A percentile compares a stretch with the other conserved stretches of the same genome.
These are phyloP conservation scores for Antheraea yamamai DNA, from an alignment of 2,888 invertebrate species.

Conservation along the genomic window DNA sequence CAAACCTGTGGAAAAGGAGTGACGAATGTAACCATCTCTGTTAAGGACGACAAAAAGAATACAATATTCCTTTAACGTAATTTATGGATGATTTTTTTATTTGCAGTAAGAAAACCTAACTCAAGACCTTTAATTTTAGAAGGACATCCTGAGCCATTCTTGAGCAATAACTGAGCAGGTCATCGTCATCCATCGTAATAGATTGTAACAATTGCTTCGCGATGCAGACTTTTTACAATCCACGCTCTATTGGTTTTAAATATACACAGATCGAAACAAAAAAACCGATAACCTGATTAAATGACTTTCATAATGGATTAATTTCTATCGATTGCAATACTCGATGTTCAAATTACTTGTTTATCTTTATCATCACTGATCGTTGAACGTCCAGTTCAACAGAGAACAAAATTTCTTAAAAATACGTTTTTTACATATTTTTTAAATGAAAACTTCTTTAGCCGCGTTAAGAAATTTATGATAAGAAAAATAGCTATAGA, in stretches of 20 bases:
- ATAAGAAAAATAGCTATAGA: no score
- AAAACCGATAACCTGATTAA: background rate
- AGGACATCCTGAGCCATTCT: background rate
- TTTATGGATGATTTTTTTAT: background rate
- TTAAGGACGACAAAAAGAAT: no score
- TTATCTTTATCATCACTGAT: background rate
- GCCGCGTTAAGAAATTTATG: no score
- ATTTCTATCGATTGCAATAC: background rate
- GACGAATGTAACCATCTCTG: no score
- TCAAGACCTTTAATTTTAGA: background rate
- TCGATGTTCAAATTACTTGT: background rate
- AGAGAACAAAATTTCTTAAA: no score
- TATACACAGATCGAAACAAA: background rate
- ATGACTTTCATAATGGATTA: background rate
- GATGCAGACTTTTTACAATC: constrained; percentile 6
- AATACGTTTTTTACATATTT: no score
- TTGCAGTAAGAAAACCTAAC: background rate
- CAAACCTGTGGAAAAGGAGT: no score
- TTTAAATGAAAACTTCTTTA: no score
- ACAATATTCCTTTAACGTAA: no score
- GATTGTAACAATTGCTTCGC: constrained; percentile 1
- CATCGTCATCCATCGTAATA: background rate
- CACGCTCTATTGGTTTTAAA: background rate
- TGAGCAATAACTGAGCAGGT: background rate
- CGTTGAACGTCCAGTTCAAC: no score